A percentile compares a stretch with the other conserved stretches of the same genome.
phyloP scores from a whole-genome alignment of 2,113 vertebrate genomes.

The Oostethus manadensis region DNA sequence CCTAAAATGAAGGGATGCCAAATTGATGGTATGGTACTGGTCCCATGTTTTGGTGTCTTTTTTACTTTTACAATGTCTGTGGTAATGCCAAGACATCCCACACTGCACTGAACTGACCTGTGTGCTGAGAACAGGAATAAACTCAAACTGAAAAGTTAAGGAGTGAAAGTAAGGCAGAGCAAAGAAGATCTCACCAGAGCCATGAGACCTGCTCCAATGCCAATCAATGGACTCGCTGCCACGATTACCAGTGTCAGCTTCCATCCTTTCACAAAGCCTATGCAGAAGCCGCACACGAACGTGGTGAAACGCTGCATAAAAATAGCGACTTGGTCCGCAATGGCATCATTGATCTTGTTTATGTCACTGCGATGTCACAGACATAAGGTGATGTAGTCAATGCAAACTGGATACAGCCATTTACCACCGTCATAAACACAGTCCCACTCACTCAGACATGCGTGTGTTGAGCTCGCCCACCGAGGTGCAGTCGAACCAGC shows the following conservation, averaged over 20 bases:
- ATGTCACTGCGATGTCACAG: conserved; percentile 78
- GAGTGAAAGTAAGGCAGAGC: too few relatives aligned
- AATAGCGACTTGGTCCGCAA: conserved; percentile 87
- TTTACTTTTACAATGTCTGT: too few relatives aligned
- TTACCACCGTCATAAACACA: rapidly evolving
- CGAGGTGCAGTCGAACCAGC: conserved; percentile 97
- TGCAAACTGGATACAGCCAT: not conserved
- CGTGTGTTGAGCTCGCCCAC: conserved; percentile 93
- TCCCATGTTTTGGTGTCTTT: too few relatives aligned
- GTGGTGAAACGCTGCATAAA: conserved; percentile 94
- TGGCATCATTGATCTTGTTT: conserved; percentile 96
- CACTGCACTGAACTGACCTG: too few relatives aligned
- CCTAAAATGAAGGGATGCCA: too few relatives aligned
- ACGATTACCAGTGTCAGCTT: conserved; percentile 95
- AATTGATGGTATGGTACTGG: too few relatives aligned
- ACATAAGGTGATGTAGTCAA: not conserved
- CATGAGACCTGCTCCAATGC: conserved; percentile 82
- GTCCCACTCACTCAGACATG: conserved; percentile 90
- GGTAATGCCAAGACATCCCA: too few relatives aligned
- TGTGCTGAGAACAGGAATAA: too few relatives aligned
- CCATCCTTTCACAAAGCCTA: conserved; percentile 93
- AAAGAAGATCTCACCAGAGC: conserved; percentile 78
- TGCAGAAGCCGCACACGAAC: conserved; percentile 83
- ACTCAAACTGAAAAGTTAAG: not conserved
- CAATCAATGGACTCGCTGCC: conserved; percentile 88